These are phyloP conservation scores for Daubentonia madagascariensis DNA, from an alignment of 2,113 vertebrate species.

Conservation along the genomic window DNA sequence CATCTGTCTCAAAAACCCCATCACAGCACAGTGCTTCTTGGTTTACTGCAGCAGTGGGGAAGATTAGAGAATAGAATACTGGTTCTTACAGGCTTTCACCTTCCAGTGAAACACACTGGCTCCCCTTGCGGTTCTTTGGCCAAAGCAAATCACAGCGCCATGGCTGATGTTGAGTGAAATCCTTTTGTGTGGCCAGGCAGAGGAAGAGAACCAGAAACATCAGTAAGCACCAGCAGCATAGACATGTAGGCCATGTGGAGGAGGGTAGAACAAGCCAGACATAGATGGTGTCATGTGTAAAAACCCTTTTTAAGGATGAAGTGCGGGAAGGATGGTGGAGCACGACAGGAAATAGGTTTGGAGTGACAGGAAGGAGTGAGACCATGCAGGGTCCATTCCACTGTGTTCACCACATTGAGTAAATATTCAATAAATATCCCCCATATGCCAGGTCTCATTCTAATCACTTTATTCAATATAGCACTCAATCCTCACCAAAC, in stretches of 20 bases:
- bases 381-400: too few relatives aligned
- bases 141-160: background rate
- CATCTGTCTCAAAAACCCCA: background rate
- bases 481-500: background rate
- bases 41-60: background rate
- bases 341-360: background rate
- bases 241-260: accelerated
- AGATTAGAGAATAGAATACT: background rate
- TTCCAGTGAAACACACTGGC: background rate
- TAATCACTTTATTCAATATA: background rate
- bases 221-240: background rate
- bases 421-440: background rate
- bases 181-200: background rate
- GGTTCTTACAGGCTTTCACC: background rate
- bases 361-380: background rate
- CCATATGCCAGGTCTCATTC: background rate
- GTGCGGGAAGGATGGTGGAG: background rate
- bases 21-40: background rate
- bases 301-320: background rate
- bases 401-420: too few relatives aligned
- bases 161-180: background rate
- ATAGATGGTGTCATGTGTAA: background rate
- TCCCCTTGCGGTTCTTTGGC: background rate
- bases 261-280: background rate
- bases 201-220: background rate